phyloP scores from a whole-genome alignment of 1,140 invertebrate species.

The Physella acuta region DNA sequence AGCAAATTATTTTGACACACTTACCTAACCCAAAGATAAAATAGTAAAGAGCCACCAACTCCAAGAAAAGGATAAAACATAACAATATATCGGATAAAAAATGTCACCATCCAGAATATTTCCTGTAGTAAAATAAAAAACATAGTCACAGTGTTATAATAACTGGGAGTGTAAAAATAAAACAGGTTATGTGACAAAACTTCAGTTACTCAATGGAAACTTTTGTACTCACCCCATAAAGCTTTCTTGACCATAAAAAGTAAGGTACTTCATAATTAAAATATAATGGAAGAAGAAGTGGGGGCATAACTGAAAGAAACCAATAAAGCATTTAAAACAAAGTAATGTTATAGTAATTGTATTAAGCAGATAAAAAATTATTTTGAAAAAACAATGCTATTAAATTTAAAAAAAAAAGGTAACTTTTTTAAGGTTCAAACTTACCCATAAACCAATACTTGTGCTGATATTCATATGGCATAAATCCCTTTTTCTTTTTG shows the following conservation, averaged over 20 bases:
- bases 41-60: conserved; percentile 41
- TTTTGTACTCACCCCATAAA: conserved; percentile 26
- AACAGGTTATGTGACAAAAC: too few species aligned
- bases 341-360: neutral
- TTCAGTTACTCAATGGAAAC: too few species aligned
- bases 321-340: neutral
- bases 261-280: conserved; percentile 55
- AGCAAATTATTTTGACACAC: too few species aligned
- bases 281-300: conserved; percentile 54
- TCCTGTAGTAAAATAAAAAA: conserved; percentile 39
- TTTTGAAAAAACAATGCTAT: neutral
- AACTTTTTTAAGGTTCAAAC: conserved; percentile 18
- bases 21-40: conserved; percentile 53
- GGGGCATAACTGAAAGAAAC: conserved; percentile 56
- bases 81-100: conserved; percentile 46
- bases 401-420: conserved; percentile 9
- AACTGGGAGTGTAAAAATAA: too few species aligned
- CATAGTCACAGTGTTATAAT: neutral
- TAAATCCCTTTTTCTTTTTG: conserved; percentile 43
- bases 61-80: conserved; percentile 44
- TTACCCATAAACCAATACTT: conserved; percentile 56
- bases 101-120: conserved; percentile 47
- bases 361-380: neutral
- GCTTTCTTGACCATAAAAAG: conserved; percentile 50
- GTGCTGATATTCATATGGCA: conserved; percentile 57